Evolutionary conservation across 2,888 invertebrate species (phyloP), one percentile per base, ranked within the genome.

Genomic region (Euzetes globulus): DNA sequence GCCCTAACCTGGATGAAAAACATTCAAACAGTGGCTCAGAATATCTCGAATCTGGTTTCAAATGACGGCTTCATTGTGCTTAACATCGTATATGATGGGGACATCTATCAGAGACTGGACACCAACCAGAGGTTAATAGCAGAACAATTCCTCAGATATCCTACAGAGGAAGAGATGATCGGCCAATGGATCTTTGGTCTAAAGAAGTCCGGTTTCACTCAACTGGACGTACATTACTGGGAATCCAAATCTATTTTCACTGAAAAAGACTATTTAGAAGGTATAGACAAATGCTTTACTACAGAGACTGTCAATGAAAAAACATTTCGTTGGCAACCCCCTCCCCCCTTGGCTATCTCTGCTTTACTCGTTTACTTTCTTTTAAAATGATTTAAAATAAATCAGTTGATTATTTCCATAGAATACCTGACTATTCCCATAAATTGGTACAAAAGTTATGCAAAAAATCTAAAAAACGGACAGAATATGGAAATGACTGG

Each of bases 351-450:
- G n/a, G n/a, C n/a, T n/a, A n/a, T n/a, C n/a, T n/a, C n/a, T n/a
- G n/a, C n/a, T n/a, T n/a, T n/a, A n/a, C n/a, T n/a, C n/a, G n/a
- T n/a, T n/a, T n/a, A n/a, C n/a, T n/a, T n/a, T n/a, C n/a, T n/a
- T 22, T 5, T 55, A 55, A 55, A 22, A 37, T 22, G 22, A n/a
- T 29, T n/a, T 37, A 1, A 45, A 9, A 19, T 6, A 55, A 17
- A 15, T 33, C 22, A 27, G 5, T 55, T 55, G 22, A 19, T 52
- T 13, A 11, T 55, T 27, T 58, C 1, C 15, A 63, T 37, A 74
- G 74, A 37, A 45, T 74, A 70, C 50, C 17, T 74, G 19, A 70
- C 70, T 55, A 74, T 74, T 71, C 71, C 74, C 11, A 52, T 74
- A 13, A 71, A 71, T 22, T 74, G 74, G 74, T 74, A 74, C 27